Evolutionary conservation across 2,888 invertebrate species (phyloP), one percentile per base, ranked within the genome.

Genomic region (Anagyrus pseudococci): DNA sequence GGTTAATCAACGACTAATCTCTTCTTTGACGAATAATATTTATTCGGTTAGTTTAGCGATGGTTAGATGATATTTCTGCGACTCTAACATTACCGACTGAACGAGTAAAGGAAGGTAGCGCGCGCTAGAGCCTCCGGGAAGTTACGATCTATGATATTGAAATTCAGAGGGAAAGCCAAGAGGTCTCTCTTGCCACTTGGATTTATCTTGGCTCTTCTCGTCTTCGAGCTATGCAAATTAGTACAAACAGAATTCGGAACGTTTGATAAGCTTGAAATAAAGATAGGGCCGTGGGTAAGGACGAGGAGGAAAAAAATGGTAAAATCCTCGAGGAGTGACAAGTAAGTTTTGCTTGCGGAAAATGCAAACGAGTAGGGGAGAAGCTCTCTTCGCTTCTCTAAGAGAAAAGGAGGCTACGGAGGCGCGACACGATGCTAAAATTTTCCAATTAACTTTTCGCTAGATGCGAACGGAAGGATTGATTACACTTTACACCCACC

Each of bases 191-290:
- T 17, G 49, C 1, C 37, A 50, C 43, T 44, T 15, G 23, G 40
- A 52, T 44, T 58, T 48, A 17, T 26, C 33, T 26, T n/a, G 25
- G 33, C 33, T 17, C 44, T 1, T 40, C 17, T 26, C 52, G 25
- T 49, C 52, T 33, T 52, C 19, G 60, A 23, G 43, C n/a, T 15
- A 61, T 61, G 61, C 49, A 61, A 61, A 61, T 49, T 22, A 50
- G 40, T 29, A 48, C 59, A 59, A 59, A 59, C 59, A 47, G 47
- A 20, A 41, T 44, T 20, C 40, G 37, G 17, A 46, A 23, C 37
- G 37, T 52, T 52, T 58, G 52, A 52, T 46, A 23, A 44, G 29
- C 22, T 49, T n/a, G 37, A 46, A 58, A 37, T 52, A 52, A 52
- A 25, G 50, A 19, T n/a, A 17, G 19, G 19, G 26, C 25, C 40